Evolutionary conservation across 1,140 invertebrate genomes (phyloP).

Genomic region (Vanessa tameamea): DNA sequence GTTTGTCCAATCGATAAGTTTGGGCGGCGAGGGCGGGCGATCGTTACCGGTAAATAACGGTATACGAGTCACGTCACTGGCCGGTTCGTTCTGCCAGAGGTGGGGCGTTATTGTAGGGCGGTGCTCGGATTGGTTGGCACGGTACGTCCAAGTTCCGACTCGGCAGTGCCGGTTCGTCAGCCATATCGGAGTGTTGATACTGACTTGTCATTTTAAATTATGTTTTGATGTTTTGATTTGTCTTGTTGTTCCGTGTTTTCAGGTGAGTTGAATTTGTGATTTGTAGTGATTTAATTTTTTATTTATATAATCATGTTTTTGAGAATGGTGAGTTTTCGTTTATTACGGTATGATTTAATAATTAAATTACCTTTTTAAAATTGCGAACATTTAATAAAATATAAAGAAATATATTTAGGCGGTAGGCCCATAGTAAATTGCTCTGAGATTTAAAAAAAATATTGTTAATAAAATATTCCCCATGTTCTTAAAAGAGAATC

Average conservation of each 20-base stretch:
- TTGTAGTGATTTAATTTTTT: constrained; percentile 8
- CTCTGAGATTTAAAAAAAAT: no score
- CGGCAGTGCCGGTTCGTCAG: constrained; percentile 21
- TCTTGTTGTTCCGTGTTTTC: constrained; percentile 27
- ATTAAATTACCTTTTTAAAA: no score
- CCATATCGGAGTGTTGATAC: constrained; percentile 46
- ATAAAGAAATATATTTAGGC: no score
- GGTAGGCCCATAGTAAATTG: no score
- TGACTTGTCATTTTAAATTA: constrained; percentile 36
- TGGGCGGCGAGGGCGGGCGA: constrained; percentile 62
- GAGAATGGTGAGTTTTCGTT: neutral
- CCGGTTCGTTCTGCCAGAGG: neutral
- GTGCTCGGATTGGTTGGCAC: constrained; percentile 3
- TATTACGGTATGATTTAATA: neutral
- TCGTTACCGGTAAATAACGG: constrained; percentile 71
- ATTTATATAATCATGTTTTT: neutral
- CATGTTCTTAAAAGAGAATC: no score
- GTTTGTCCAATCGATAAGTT: constrained; percentile 72
- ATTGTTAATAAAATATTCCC: no score
- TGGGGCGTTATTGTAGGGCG: constrained; percentile 8
- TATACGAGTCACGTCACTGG: constrained; percentile 56
- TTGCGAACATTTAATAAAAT: no score
- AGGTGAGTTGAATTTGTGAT: constrained; percentile 29
- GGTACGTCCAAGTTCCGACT: neutral
- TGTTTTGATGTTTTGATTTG: constrained; percentile 34